phyloP scores from a whole-genome alignment of 2,888 invertebrate genomes.

The Chloromyia formosa region DNA sequence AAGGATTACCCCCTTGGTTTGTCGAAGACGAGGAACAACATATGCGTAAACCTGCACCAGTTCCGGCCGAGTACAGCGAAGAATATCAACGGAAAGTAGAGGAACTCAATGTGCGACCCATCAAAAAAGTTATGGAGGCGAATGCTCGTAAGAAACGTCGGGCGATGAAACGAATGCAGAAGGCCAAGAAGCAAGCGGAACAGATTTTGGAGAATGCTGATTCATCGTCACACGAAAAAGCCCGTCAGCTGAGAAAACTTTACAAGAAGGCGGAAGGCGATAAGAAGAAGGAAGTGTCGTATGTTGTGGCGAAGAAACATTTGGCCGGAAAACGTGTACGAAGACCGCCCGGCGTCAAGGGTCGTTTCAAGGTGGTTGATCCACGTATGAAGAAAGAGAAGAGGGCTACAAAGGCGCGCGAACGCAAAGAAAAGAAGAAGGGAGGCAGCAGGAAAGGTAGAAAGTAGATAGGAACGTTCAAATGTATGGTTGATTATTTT shows the following conservation, averaged over 20 bases:
- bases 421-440: constrained; percentile 54
- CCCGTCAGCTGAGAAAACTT: constrained; percentile 87
- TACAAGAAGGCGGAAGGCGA: constrained; percentile 89
- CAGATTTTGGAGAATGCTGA: constrained; percentile 90
- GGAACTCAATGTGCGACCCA: constrained; percentile 92
- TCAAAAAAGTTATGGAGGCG: constrained; percentile 98
- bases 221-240: constrained; percentile 91
- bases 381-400: constrained; percentile 95
- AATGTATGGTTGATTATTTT: not conserved
- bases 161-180: constrained; percentile 84
- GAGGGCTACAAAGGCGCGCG: constrained; percentile 66
- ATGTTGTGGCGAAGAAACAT: constrained; percentile 93
- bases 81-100: constrained; percentile 84
- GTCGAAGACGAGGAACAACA: constrained; percentile 91
- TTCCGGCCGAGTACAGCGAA: constrained; percentile 84
- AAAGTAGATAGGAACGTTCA: not conserved
- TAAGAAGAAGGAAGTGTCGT: constrained; percentile 89
- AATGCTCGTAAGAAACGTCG: constrained; percentile 97
- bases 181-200: constrained; percentile 95
- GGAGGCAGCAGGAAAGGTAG: constrained; percentile 33
- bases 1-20: constrained; percentile 95
- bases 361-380: constrained; percentile 94
- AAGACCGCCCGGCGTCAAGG: constrained; percentile 88
- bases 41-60: constrained; percentile 82
- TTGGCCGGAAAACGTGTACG: constrained; percentile 77